Evolutionary conservation across 2,888 invertebrate genomes (phyloP).

Genomic region (Philonicus albiceps): DNA sequence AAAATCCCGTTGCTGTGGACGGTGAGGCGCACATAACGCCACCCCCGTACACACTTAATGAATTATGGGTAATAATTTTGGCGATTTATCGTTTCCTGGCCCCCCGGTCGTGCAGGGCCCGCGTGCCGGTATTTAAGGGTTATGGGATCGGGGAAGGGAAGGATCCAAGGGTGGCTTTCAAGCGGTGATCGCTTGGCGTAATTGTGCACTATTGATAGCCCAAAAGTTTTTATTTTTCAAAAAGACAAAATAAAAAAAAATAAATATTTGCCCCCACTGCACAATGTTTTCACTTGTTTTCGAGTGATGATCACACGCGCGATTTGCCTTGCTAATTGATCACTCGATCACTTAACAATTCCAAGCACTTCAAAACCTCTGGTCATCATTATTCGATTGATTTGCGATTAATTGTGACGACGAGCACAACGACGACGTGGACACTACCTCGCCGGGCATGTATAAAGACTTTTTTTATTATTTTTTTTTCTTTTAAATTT

Average conservation of each 20-base stretch:
- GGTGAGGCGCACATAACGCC: slow-evolving; percentile 65
- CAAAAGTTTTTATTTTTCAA: neutral
- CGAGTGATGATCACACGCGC: neutral
- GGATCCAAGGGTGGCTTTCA: neutral
- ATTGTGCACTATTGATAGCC: neutral
- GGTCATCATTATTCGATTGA: slow-evolving; percentile 21
- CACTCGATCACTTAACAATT: slow-evolving; percentile 25
- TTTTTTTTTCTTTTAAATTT: no score
- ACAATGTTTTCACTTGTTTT: neutral
- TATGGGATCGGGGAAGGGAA: neutral
- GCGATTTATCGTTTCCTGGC: slow-evolving; percentile 54
- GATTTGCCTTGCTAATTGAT: neutral
- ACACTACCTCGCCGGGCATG: neutral
- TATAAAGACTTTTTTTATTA: neutral
- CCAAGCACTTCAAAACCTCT: slow-evolving; percentile 30
- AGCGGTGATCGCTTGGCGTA: neutral
- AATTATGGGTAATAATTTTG: slow-evolving; percentile 65
- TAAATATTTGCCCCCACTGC: neutral
- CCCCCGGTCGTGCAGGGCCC: slow-evolving; percentile 15
- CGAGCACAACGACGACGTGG: neutral
- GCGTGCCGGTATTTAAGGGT: neutral
- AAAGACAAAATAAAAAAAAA: no score
- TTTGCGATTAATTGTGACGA: neutral
- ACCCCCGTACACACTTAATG: slow-evolving; percentile 64
- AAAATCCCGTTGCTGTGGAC: slow-evolving; percentile 64